A percentile compares a stretch with the other conserved stretches of the same genome.
These are phyloP conservation scores for Grallaria varia DNA, from an alignment of 2,113 vertebrate genomes.

Conservation along the genomic window DNA sequence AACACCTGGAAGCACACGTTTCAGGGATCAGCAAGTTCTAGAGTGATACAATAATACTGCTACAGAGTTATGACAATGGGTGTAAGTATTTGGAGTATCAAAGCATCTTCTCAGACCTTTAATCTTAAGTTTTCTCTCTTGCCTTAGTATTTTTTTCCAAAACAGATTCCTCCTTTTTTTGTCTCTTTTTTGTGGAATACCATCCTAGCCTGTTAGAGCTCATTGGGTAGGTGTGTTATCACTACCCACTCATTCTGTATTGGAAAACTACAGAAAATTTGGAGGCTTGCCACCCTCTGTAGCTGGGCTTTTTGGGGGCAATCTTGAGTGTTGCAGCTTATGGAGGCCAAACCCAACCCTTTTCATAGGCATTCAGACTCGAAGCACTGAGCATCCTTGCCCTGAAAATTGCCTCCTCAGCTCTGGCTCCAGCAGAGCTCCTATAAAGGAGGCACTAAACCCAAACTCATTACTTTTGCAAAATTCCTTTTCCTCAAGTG, in stretches of 20 bases:
- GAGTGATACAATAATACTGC: neutral
- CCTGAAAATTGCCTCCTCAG: neutral
- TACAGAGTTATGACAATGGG: rapidly evolving
- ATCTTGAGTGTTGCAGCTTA: neutral
- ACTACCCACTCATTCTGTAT: neutral
- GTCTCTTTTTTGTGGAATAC: neutral
- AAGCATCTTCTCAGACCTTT: neutral
- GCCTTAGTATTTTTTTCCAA: neutral
- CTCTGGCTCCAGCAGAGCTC: neutral
- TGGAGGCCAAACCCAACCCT: neutral
- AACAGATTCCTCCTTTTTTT: neutral
- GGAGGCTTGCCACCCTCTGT: neutral
- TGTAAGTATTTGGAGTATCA: neutral
- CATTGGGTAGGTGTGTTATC: neutral
- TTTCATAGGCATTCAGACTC: neutral
- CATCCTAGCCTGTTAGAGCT: neutral
- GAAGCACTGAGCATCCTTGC: neutral
- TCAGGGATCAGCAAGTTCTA: neutral
- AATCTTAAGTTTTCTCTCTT: neutral
- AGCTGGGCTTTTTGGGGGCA: neutral
- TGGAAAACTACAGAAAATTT: neutral
- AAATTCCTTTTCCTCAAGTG: neutral
- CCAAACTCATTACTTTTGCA: neutral
- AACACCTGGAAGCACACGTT: neutral
- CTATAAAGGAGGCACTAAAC: neutral